Conservation (phyloP, 2,113 vertebrate species). For the Nematolebias whitei region DNA sequence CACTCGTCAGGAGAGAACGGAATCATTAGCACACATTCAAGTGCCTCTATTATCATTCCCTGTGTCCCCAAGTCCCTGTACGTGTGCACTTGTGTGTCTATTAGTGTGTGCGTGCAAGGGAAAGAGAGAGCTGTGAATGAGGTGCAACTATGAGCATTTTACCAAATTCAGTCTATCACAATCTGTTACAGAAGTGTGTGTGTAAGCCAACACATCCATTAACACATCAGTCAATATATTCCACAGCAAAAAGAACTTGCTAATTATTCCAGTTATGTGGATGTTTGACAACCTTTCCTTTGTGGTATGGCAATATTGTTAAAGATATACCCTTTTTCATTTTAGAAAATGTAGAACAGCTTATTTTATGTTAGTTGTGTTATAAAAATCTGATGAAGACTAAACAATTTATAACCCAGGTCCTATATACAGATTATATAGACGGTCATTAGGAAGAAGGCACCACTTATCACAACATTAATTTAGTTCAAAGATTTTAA, state of each 20-base stretch:
- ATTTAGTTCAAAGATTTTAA: no score
- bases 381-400: neutral
- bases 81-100: conserved; percentile 4
- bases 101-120: neutral
- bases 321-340: neutral
- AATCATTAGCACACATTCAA: conserved; percentile 76
- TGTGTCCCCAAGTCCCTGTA: conserved; percentile 37
- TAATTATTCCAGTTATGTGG: conserved; percentile 40
- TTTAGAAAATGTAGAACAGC: neutral
- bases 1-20: conserved; percentile 71
- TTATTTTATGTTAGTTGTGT: neutral
- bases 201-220: conserved; percentile 43
- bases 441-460: no score
- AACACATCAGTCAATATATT: conserved; percentile 43
- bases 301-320: neutral
- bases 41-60: conserved; percentile 68
- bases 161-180: conserved; percentile 23
- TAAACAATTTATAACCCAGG: neutral
- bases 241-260: conserved; percentile 23
- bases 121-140: conserved; percentile 42
- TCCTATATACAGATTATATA: no score
- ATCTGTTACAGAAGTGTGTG: conserved; percentile 35
- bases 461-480: no score
- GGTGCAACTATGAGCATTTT: conserved; percentile 43
- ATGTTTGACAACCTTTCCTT: conserved; percentile 18